These are phyloP conservation scores for Microtus richardsoni DNA, from an alignment of 2,113 vertebrate species.

Conservation along the genomic window DNA sequence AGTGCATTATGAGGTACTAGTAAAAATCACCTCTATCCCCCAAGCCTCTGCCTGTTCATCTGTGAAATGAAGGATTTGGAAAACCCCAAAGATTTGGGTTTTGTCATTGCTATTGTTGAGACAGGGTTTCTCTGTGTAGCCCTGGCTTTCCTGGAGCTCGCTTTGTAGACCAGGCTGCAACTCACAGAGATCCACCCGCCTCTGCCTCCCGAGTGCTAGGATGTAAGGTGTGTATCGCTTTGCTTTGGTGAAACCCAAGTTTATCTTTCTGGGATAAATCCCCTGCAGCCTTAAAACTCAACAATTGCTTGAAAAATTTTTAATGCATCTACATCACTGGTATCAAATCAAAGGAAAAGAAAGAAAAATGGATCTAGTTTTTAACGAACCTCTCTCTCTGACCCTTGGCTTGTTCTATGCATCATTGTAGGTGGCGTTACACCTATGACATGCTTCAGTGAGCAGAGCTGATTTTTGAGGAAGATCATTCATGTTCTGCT, in stretches of 20 bases:
- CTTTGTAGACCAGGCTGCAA: background rate
- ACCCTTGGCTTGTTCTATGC: background rate
- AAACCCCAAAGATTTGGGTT: background rate
- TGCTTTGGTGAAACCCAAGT: background rate
- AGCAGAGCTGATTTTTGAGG: background rate
- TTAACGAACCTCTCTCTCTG: background rate
- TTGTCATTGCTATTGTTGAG: background rate
- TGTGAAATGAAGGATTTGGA: conserved; percentile 9
- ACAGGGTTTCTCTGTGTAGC: background rate
- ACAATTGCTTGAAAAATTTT: conserved; percentile 1
- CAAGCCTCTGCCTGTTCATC: background rate
- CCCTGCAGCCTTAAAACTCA: background rate
- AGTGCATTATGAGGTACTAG: background rate
- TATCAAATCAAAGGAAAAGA: conserved; percentile 1
- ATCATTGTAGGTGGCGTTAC: background rate
- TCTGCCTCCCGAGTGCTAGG: background rate
- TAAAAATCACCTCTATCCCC: background rate
- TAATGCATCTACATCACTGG: background rate
- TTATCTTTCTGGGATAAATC: background rate
- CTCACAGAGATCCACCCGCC: background rate
- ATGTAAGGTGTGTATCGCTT: background rate
- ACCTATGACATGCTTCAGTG: background rate
- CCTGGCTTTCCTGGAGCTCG: background rate
- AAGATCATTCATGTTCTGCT: background rate
- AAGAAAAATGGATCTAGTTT: background rate